These are phyloP conservation scores for Apodemus speciosus DNA, from an alignment of 2,113 vertebrate genomes.

Conservation along the genomic window DNA sequence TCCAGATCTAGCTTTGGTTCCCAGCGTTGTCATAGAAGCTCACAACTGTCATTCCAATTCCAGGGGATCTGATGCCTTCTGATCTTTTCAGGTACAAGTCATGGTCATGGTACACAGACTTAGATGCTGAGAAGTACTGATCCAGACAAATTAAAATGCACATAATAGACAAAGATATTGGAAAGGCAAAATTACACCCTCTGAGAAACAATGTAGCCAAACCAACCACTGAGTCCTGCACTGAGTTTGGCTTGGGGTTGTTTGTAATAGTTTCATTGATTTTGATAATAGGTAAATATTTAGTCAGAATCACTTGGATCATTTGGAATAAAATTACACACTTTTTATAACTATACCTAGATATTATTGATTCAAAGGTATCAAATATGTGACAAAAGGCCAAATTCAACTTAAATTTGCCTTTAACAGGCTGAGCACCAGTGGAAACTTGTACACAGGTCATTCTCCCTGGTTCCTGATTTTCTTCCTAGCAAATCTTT, in stretches of 20 bases:
- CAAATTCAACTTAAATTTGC: too few species aligned
- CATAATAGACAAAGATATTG: not conserved
- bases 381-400: not conserved
- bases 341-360: not conserved
- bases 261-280: not conserved
- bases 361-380: not conserved
- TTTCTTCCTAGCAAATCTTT: not conserved
- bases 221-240: not conserved
- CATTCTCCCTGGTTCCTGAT: not conserved
- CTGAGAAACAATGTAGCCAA: not conserved
- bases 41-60: not conserved
- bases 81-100: not conserved
- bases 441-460: not conserved
- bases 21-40: not conserved
- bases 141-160: not conserved
- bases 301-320: not conserved
- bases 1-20: not conserved
- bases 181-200: not conserved
- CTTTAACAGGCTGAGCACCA: not conserved
- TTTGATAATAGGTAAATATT: not conserved
- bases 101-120: not conserved
- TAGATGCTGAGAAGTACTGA: not conserved
- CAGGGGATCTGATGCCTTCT: not conserved
- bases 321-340: not conserved
- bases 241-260: not conserved